phyloP scores from a whole-genome alignment of 2,113 vertebrate genomes.

The Calidris pygmaea region DNA sequence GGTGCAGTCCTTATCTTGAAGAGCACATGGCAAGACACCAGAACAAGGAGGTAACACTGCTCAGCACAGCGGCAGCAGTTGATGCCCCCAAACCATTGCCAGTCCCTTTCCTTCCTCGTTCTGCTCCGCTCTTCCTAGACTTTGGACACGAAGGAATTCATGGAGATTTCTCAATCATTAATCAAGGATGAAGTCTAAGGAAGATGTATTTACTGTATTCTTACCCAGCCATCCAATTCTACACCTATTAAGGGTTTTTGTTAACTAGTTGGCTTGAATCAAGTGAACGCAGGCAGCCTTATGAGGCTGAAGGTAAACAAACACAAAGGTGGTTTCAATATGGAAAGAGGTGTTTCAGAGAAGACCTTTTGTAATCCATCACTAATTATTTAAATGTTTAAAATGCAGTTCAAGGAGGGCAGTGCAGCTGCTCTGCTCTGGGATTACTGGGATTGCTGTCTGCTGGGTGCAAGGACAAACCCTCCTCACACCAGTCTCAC shows the following conservation, averaged over 20 bases:
- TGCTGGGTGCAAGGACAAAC: background rate
- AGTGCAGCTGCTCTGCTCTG: background rate
- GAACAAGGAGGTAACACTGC: background rate
- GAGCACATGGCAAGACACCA: background rate
- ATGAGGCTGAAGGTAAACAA: background rate
- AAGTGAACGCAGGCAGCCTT: background rate
- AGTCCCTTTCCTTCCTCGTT: background rate
- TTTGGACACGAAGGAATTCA: background rate
- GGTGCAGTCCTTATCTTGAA: no score
- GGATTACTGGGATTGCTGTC: background rate
- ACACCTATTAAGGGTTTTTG: background rate
- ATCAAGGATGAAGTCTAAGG: background rate
- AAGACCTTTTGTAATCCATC: background rate
- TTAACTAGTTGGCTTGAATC: background rate
- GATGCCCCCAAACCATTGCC: background rate
- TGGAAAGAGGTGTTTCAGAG: background rate
- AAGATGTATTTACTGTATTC: background rate
- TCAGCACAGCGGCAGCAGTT: background rate
- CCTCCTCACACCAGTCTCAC: background rate
- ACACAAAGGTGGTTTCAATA: background rate
- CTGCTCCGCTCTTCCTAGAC: background rate
- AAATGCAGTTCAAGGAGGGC: background rate
- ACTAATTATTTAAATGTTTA: background rate
- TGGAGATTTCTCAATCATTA: background rate
- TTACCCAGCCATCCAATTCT: background rate